Evolutionary conservation across 2,113 vertebrate genomes (phyloP).

Genomic region (Cranoglanis bouderius): DNA sequence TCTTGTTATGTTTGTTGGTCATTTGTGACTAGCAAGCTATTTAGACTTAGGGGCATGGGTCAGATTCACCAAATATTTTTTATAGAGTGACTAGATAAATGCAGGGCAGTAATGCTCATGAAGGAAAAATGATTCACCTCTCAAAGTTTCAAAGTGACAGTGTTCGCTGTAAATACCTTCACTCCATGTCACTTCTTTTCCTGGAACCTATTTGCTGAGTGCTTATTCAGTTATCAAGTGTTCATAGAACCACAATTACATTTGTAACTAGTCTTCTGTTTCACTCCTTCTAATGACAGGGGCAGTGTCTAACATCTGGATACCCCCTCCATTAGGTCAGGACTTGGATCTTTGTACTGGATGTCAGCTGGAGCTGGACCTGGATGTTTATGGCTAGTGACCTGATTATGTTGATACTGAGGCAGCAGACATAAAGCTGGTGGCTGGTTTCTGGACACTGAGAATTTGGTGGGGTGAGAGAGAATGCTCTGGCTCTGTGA

Average conservation of each 20-base stretch:
- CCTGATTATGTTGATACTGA: not conserved
- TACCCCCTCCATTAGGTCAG: not conserved
- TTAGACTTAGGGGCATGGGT: no score
- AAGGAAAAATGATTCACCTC: no score
- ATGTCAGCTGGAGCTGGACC: not conserved
- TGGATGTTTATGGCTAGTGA: not conserved
- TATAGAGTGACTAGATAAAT: no score
- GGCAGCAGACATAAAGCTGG: not conserved
- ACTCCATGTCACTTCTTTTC: no score
- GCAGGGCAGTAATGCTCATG: no score
- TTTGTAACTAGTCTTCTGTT: not conserved
- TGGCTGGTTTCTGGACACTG: not conserved
- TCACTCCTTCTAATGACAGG: not conserved
- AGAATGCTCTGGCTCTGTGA: not conserved
- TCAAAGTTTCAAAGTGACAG: no score
- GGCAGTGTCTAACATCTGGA: not conserved
- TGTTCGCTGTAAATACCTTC: no score
- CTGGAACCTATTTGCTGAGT: not conserved
- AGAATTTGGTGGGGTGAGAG: not conserved
- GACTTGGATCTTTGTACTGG: not conserved
- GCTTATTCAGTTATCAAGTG: not conserved
- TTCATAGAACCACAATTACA: not conserved
- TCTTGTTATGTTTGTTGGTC: not conserved
- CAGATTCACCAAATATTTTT: not conserved
- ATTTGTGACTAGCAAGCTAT: not conserved